Evolutionary conservation across 1,140 invertebrate species (phyloP), one percentile per base, ranked within the genome.

Genomic region (Drosophila athabasca): DNA sequence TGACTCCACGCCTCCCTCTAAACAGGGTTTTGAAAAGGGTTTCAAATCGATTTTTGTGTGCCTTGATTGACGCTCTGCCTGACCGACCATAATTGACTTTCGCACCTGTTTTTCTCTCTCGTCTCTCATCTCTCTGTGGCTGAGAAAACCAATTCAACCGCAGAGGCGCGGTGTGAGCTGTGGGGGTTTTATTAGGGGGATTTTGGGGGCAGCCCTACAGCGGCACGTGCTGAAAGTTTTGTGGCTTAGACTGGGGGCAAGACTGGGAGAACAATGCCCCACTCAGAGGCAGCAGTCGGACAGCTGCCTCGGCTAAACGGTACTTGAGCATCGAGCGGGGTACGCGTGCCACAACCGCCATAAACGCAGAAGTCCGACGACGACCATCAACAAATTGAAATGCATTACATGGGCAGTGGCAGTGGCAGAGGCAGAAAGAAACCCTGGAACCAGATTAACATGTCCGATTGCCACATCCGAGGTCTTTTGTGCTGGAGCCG

Each of bases 391-490:
- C 51, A 74, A 74, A 74, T 74, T 74, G 70, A 76, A 75, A 76
- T 57, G 59, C 74, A 76, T 57, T 17, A 51, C 45, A 9, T 35
- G 9, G 31, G 31, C 29, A 41, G 29, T 35, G 60, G 22, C 26
- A 13, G 52, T 26, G 41, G 8, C 49, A n/a, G 17, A 17, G 54
- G 54, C 31, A 35, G 31, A 9, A 11, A 51, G 31, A 52, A 74
- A 72, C 57, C 53, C 53, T 51, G 43, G 58, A 74, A 74, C 61
- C 66, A 77, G 75, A 77, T 77, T 77, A 77, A 76, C 75, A 77
- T 77, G 75, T 70, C 73, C 73, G 75, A 77, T 77, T 77, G 73
- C 73, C 74, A 77, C 75, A 77, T 77, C 75, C 75, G 75, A 77
- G 75, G 59, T 54, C 58, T 77, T 65, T 77, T 77, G 65, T 77